Conservation (phyloP, 2,797 vertebrate species). For the Numenius phaeopus region DNA sequence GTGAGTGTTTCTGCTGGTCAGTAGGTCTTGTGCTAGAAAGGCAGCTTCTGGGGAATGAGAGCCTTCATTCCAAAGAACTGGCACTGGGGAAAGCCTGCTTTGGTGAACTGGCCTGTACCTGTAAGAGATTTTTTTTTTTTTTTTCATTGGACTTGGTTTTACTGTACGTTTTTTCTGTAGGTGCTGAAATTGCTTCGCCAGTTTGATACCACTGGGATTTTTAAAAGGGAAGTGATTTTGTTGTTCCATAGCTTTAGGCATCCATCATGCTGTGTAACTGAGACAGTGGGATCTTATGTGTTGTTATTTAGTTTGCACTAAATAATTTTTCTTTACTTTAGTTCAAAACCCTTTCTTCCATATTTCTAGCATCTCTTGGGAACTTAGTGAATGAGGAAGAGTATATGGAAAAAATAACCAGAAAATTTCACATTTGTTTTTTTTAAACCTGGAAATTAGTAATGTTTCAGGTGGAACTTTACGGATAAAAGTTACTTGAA, state of each 20-base stretch:
- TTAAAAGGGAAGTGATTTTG: background rate
- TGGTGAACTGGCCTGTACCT: background rate
- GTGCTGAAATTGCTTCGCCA: background rate
- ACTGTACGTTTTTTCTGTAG: background rate
- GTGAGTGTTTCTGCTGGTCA: background rate
- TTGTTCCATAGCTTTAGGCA: background rate
- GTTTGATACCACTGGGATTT: background rate
- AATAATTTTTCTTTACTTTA: background rate
- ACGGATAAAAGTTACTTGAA: background rate
- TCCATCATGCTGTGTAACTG: background rate
- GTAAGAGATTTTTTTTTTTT: background rate
- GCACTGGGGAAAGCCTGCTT: background rate
- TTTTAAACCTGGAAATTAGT: background rate
- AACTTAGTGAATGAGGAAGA: background rate
- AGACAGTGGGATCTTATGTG: background rate
- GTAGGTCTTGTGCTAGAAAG: background rate
- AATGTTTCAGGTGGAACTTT: background rate
- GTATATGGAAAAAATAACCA: background rate
- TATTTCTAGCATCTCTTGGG: background rate
- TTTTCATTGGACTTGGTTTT: background rate
- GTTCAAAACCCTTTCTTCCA: background rate
- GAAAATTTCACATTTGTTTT: background rate
- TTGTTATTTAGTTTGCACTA: background rate
- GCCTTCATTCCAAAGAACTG: background rate
- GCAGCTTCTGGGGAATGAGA: background rate